Conservation (phyloP, 2,888 invertebrate species). For the Sarcophaga variegata region DNA sequence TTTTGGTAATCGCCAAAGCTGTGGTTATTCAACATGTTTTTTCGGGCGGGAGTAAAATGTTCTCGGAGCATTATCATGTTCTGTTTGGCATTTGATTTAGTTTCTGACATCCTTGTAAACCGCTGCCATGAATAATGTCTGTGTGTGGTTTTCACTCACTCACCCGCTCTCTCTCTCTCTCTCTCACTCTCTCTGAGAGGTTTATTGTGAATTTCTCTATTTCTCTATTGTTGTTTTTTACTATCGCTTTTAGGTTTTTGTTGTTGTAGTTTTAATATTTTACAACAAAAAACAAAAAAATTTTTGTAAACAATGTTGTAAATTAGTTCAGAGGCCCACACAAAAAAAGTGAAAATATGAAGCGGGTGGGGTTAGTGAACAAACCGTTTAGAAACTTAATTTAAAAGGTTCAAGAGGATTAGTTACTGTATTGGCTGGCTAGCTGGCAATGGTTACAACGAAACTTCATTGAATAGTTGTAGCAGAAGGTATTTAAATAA, state of each 20-base stretch:
- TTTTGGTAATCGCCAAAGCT: conserved; percentile 47
- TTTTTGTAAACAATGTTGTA: conserved; percentile 38
- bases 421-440: too few relatives aligned
- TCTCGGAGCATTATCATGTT: conserved; percentile 43
- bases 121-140: conserved; percentile 55
- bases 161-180: neutral
- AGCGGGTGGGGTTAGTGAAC: too few relatives aligned
- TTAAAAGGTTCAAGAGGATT: too few relatives aligned
- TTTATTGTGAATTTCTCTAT: neutral
- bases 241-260: neutral
- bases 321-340: conserved; percentile 32
- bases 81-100: conserved; percentile 59
- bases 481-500: too few relatives aligned
- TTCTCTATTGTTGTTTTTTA: conserved; percentile 19
- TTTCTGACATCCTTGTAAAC: conserved; percentile 58
- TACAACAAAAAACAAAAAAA: neutral
- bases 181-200: neutral
- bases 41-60: neutral
- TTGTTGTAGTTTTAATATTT: conserved; percentile 17
- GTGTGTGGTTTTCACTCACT: conserved; percentile 30
- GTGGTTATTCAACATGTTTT: conserved; percentile 21
- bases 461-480: too few relatives aligned
- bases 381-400: too few relatives aligned
- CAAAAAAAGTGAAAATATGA: too few relatives aligned
- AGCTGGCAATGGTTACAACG: too few relatives aligned